Evolutionary conservation across 2,797 vertebrate species (phyloP), one percentile per base, ranked within the genome.

Genomic region (Echiichthys vipera): DNA sequence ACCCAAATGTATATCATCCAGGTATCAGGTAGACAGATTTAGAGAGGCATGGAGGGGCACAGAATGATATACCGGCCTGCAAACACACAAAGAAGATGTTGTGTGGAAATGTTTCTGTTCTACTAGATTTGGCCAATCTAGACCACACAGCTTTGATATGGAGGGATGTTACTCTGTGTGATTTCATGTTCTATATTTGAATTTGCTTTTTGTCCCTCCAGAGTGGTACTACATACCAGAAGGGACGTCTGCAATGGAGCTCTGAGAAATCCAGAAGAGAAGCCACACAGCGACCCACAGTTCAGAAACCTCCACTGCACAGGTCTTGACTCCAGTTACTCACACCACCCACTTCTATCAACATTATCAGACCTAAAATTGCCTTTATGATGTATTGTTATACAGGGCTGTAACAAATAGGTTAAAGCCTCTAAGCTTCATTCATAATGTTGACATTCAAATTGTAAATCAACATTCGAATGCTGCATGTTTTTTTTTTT

Each of bases 191-290:
- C 5, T 58, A 25, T 25, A 5, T 32, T 37, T 64, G 9, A 40
- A 2, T 71, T 15, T 80, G 5, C 13, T 59, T 50, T 66, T 47
- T 75, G 29, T 71, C 36, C 3, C 15, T 42, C 1, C 77, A 87
- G 77, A 88, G 71, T 85, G 55, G 11, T 65, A 54, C 68, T 71
- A 39, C 51, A 47, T n/a, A 71, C 73, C 72, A 67, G 66, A 45
- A 72, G 71, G 71, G 59, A 67, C 0, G 39, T 78, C 71, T 64
- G 70, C 65, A 74, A 67, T 32, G 68, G 43, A 81, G 49, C 11
- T n/a, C 24, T 46, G 61, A 71, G 36, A 72, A 30, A 74, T 63
- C 71, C 69, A 61, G 74, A 55, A 58, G 50, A 88, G 64, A 63
- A 72, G 50, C 56, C 39, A 62, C 49, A 62, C 65, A 30, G 57